Percentiles rank a stretch among this genome's conserved stretches.
Evolutionary conservation across 2,888 invertebrate genomes (phyloP).

Genomic region (Vanessa cardui): DNA sequence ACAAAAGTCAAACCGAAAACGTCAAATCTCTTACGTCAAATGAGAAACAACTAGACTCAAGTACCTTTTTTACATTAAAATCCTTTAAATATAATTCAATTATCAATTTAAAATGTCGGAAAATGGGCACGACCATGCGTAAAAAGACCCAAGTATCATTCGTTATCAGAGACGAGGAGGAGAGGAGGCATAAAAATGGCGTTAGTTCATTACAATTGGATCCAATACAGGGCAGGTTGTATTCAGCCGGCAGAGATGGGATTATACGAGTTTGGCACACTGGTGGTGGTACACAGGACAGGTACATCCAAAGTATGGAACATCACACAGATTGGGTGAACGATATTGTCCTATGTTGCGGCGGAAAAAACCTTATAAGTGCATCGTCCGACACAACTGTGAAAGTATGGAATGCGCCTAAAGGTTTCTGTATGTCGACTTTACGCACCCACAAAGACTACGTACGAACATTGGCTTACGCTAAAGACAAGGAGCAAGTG

Average conservation of each 20-base stretch:
- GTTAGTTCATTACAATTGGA: constrained; percentile 98
- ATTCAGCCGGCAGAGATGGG: constrained; percentile 98
- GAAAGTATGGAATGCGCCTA: constrained; percentile 99
- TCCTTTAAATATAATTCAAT: constrained; percentile 36
- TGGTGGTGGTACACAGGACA: constrained; percentile 78
- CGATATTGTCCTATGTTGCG: constrained; percentile 98
- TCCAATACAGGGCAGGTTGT: constrained; percentile 92
- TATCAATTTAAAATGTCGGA: constrained; percentile 73
- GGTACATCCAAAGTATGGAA: constrained; percentile 97
- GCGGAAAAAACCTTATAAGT: constrained; percentile 98
- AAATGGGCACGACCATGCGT: constrained; percentile 80
- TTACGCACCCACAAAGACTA: constrained; percentile 99
- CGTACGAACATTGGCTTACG: constrained; percentile 98
- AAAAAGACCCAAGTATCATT: constrained; percentile 94
- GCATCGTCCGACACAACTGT: constrained; percentile 99
- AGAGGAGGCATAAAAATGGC: constrained; percentile 96
- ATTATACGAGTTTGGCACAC: constrained; percentile 97
- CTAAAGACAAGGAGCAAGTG: constrained; percentile 96
- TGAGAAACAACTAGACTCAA: constrained; percentile 23
- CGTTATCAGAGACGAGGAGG: constrained; percentile 98
- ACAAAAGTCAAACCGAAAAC: background rate
- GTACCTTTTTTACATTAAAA: constrained; percentile 23
- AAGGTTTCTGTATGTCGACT: constrained; percentile 99
- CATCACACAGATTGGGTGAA: constrained; percentile 99
- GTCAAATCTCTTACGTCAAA: constrained; percentile 25